Percentiles rank a stretch among this genome's conserved stretches.
Evolutionary conservation across 2,797 vertebrate species (phyloP).

Genomic region (Rhodeus uyekii): DNA sequence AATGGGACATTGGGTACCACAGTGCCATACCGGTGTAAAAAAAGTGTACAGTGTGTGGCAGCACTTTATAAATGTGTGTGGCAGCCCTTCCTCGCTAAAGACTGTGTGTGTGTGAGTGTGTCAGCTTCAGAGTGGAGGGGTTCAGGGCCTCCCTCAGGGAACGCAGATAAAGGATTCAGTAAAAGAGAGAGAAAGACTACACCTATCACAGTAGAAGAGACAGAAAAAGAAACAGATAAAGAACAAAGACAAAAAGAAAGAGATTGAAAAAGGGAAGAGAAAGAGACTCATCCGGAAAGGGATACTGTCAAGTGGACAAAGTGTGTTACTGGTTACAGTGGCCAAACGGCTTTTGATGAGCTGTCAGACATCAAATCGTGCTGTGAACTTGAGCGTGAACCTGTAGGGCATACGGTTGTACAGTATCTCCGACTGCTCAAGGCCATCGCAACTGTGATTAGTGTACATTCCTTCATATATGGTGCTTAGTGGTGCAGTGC

Average conservation of each 20-base stretch:
- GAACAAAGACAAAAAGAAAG: slow-evolving; percentile 20
- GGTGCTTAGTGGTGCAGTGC: background rate
- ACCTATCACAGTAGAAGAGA: slow-evolving; percentile 34
- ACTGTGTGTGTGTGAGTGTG: slow-evolving; percentile 26
- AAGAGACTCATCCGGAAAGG: slow-evolving; percentile 35
- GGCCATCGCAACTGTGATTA: slow-evolving; percentile 27
- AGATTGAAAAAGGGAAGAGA: slow-evolving; percentile 10
- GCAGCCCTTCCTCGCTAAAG: slow-evolving; percentile 6
- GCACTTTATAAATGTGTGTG: slow-evolving; percentile 25
- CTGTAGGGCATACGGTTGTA: slow-evolving; percentile 46
- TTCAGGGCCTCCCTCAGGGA: slow-evolving; percentile 42
- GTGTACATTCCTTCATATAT: background rate
- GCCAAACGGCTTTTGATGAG: slow-evolving; percentile 53
- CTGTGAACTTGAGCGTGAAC: slow-evolving; percentile 56
- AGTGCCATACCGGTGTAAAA: background rate
- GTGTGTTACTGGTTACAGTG: slow-evolving; percentile 48
- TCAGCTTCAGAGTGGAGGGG: slow-evolving; percentile 33
- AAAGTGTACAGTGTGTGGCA: slow-evolving; percentile 14
- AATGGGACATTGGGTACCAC: background rate
- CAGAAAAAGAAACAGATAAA: slow-evolving; percentile 20
- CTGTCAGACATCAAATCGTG: slow-evolving; percentile 55
- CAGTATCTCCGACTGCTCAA: slow-evolving; percentile 16
- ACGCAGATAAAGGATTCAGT: slow-evolving; percentile 47
- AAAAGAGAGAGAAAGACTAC: slow-evolving; percentile 25
- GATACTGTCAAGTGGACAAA: slow-evolving; percentile 50